Evolutionary conservation across 1,140 invertebrate species (phyloP), one percentile per base, ranked within the genome.

Genomic region (Leptinotarsa undecemlineata): DNA sequence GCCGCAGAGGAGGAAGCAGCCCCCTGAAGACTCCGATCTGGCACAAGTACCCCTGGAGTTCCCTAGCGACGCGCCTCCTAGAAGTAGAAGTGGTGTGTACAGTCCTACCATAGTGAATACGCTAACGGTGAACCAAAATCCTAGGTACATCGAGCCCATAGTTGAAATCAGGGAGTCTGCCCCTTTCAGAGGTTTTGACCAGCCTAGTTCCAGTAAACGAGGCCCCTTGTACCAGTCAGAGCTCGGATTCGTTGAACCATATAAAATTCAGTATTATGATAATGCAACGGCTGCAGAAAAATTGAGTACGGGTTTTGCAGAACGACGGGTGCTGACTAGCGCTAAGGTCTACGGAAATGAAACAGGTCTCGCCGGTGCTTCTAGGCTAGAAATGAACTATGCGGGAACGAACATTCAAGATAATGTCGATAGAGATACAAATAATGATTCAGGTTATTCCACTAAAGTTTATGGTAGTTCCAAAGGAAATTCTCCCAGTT

Each of bases 361-460:
- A 4, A 17, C 15, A 13, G 70, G 19, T 8, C n/a, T 15, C n/a
- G 67, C 42, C 11, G 15, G 20, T 48, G 11, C 70, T 19, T 19
- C 17, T 42, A 42, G 70, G 23, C 15, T 63, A 4, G 70, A 63
- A 19, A 42, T 63, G 26, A 72, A 72, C 26, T 72, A 19, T 21
- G 70, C 42, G 8, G 51, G n/a, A 21, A 70, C 68, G 47, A 81
- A 82, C 75, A 75, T 79, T 42, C 79, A 81, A 26, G 83, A 84
- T 74, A 80, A 62, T 3, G 79, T 87, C 4, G 90, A 91, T 78
- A 82, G 88, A 66, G 91, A 92, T 79, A 90, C 90, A 0, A 92
- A 92, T 80, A 93, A 93, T 81, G 92, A 94, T 84, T 93, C 92
- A 14, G 92, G 92, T 3, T 93, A 93, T 80, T 92, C 91, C 75